phyloP scores from a whole-genome alignment of 1,140 invertebrate species.

The Drosophila tsacasi region DNA sequence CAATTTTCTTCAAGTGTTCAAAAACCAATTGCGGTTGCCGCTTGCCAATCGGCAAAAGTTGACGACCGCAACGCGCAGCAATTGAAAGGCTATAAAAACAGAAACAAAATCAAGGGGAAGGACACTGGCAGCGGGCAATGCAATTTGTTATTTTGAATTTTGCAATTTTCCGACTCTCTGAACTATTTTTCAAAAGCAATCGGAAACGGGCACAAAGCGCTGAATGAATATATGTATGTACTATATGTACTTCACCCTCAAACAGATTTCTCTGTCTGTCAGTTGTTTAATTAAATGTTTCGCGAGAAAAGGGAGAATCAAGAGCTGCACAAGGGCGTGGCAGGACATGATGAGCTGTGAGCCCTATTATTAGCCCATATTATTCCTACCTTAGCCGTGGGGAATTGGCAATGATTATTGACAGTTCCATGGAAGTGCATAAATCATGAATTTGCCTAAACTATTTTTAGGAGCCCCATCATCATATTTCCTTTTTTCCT shows the following conservation, averaged over 20 bases:
- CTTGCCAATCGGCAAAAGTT: constrained; percentile 79
- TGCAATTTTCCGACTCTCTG: constrained; percentile 66
- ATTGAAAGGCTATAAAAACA: constrained; percentile 57
- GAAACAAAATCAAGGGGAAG: constrained; percentile 31
- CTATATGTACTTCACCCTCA: background rate
- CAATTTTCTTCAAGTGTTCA: background rate
- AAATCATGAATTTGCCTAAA: constrained; percentile 21
- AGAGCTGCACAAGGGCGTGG: constrained; percentile 6
- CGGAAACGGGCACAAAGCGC: constrained; percentile 32
- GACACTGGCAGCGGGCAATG: constrained; percentile 44
- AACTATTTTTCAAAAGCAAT: constrained; percentile 74
- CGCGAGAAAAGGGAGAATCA: constrained; percentile 8
- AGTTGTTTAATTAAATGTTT: constrained; percentile 79
- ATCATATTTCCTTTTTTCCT: background rate
- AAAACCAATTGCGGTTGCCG: constrained; percentile 75
- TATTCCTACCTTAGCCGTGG: background rate
- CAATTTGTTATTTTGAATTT: constrained; percentile 83
- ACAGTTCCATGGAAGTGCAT: constrained; percentile 33
- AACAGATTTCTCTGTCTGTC: constrained; percentile 23
- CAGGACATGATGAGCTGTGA: background rate
- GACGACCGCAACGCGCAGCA: constrained; percentile 62
- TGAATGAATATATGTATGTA: background rate
- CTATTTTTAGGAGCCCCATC: constrained; percentile 40
- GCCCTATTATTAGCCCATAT: constrained; percentile 33
- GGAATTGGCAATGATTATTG: constrained; percentile 36